Base-by-base conservation (phyloP, 2,113 vertebrate genomes). In the Leptodactylus fuscus region DNA sequence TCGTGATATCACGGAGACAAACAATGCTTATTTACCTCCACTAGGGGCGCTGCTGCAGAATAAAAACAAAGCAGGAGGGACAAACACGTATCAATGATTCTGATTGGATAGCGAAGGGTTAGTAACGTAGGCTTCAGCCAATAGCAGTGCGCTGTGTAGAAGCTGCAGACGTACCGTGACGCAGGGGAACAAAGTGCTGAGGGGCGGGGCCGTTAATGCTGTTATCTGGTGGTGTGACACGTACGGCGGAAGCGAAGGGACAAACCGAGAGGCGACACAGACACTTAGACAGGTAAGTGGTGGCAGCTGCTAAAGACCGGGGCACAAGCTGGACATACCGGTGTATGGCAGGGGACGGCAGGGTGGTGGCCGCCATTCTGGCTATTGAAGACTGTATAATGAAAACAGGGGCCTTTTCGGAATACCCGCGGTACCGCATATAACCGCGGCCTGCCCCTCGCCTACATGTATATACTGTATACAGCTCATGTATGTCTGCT, bases 211-310 rank as follows among this genome's bases (percentile, higher is more conserved):
- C 44, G 4, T 34, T 36, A 51, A 49, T 75, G 70, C 49, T 55
- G 32, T 1, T 22, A 65, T 73, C 49, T 36, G 70, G 69, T 75
- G 70, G 51, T 60, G 81, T 82, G 81, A 82, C 81, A 82, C 81
- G 81, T 82, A 82, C 81, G 81, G 81, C 81, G 81, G 81, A 83
- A 75, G 81, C 24, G 81, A 70, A 75, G 81, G 81, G 81, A 74
- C 81, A 62, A 75, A 73, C 53, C 1, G 70, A 36, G 5, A 74
- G 36, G 32, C 41, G 62, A 70, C 41, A 55, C 6, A 5, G 65
- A 82, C 18, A 11, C 46, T 27, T 16, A 60, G 9, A 22, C 69
- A 48, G 70, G 81, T 75, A 10, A 83, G 81, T 12, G 53, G 10
- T 48, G 48, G 2, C 32, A 22, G 75, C 32, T 15, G 18, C 1